phyloP scores from a whole-genome alignment of 2,113 vertebrate species.

The Percina caprodes region DNA sequence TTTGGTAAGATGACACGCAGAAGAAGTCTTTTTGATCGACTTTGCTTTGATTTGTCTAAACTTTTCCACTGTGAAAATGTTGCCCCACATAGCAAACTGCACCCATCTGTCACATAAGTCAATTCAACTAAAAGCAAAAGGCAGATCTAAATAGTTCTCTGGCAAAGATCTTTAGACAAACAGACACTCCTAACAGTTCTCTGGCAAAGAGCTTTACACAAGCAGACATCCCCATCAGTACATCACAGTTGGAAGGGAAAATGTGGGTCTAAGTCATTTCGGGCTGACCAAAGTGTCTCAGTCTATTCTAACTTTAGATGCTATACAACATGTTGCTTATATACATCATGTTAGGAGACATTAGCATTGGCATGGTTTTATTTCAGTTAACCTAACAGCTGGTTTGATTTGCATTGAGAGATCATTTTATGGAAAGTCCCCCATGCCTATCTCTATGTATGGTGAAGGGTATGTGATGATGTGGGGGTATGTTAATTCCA shows the following conservation, averaged over 20 bases:
- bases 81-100: slow-evolving; percentile 50
- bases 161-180: slow-evolving; percentile 49
- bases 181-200: slow-evolving; percentile 51
- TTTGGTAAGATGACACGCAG: slow-evolving; percentile 5
- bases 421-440: too few relatives aligned
- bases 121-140: slow-evolving; percentile 59
- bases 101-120: slow-evolving; percentile 59
- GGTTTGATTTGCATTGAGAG: too few relatives aligned
- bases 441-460: too few relatives aligned
- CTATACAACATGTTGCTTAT: background rate
- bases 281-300: slow-evolving; percentile 6
- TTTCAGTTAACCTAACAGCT: too few relatives aligned
- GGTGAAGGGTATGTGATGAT: too few relatives aligned
- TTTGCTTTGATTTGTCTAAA: slow-evolving; percentile 55
- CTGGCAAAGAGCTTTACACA: slow-evolving; percentile 43
- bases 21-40: slow-evolving; percentile 29
- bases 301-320: slow-evolving; percentile 4
- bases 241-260: slow-evolving; percentile 41
- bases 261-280: slow-evolving; percentile 12
- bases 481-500: too few relatives aligned
- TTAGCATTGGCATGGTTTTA: too few relatives aligned
- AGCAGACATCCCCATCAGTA: slow-evolving; percentile 41
- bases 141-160: slow-evolving; percentile 47
- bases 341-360: background rate
- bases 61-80: background rate